Base-by-base conservation (phyloP, 2,888 invertebrate genomes). In the Catonia carolina region DNA sequence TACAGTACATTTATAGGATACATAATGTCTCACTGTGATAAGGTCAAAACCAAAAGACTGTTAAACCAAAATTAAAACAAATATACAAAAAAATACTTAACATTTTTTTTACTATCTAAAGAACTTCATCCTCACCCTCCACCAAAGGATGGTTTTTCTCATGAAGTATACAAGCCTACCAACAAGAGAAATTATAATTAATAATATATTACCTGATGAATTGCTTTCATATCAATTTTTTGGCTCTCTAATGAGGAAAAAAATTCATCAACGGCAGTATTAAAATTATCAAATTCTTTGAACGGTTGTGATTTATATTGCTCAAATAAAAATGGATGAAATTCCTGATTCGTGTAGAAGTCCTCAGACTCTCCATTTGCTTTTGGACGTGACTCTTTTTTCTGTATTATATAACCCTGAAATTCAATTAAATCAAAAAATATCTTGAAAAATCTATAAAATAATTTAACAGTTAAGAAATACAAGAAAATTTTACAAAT, bases 181-280 rank as follows among this genome's bases (percentile, higher is more conserved):
- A n/a, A n/a, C n/a, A n/a, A n/a, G n/a, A n/a, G n/a, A 27, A 27
- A 8, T 27, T 27, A 27, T 27, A 6, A 27, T 6, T 14, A 22
- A 55, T 27, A 12, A 17, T 15, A 48, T 54, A 59, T 56, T 65
- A 77, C 77, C 72, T 79, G 78, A 59, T 80, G 78, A 23, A 80
- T 62, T 14, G 77, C 82, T 75, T 89, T 92, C 67, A 95, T 73
- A 69, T 99, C 97, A 66, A 95, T 82, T 72, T 95, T 97, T 74
- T 99, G 97, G 7, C 89, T 86, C 72, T 97, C 97, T 66, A 95
- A 73, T 22, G 86, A 85, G 0, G 97, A 98, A 75, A 86, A 99
- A 74, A 93, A 99, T 70, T 97, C 95, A 74, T 99, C 99, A 0
- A 95, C 90, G 0, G 97, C 89, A 60, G 82, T 74, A 72, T 93